phyloP scores from a whole-genome alignment of 2,797 vertebrate genomes.

The Coregonus sp. region DNA sequence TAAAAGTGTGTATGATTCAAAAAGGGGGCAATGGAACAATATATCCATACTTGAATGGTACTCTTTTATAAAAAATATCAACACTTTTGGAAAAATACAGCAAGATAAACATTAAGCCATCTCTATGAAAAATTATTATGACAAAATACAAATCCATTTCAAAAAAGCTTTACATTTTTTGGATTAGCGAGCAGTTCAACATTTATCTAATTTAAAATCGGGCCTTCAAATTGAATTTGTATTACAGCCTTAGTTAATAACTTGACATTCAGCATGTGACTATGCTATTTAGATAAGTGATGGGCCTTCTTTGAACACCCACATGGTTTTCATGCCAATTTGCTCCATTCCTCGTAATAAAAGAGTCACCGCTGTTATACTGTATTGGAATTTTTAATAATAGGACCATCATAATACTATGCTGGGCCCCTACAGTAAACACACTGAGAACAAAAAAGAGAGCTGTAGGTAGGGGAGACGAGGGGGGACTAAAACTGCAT shows the following conservation, averaged over 20 bases:
- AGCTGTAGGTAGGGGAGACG: slow-evolving; percentile 30
- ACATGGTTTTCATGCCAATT: slow-evolving; percentile 60
- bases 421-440: slow-evolving; percentile 33
- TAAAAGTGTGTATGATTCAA: background rate
- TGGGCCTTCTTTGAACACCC: slow-evolving; percentile 62
- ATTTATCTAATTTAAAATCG: slow-evolving; percentile 64
- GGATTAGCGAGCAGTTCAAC: slow-evolving; percentile 57
- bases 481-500: slow-evolving; percentile 37
- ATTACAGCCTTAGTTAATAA: slow-evolving; percentile 68
- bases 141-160: slow-evolving; percentile 47
- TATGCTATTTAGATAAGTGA: slow-evolving; percentile 71
- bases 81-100: slow-evolving; percentile 14
- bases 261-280: slow-evolving; percentile 66
- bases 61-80: background rate
- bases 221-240: slow-evolving; percentile 62
- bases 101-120: slow-evolving; percentile 13
- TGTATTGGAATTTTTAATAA: slow-evolving; percentile 71
- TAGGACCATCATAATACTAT: slow-evolving; percentile 52
- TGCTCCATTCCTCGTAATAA: slow-evolving; percentile 74
- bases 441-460: background rate
- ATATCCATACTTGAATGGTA: background rate
- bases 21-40: background rate
- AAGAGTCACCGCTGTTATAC: slow-evolving; percentile 49
- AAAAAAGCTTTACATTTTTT: slow-evolving; percentile 46
- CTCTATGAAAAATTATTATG: slow-evolving; percentile 37